phyloP scores from a whole-genome alignment of 2,888 invertebrate species.

The Pyrrhosoma nymphula region DNA sequence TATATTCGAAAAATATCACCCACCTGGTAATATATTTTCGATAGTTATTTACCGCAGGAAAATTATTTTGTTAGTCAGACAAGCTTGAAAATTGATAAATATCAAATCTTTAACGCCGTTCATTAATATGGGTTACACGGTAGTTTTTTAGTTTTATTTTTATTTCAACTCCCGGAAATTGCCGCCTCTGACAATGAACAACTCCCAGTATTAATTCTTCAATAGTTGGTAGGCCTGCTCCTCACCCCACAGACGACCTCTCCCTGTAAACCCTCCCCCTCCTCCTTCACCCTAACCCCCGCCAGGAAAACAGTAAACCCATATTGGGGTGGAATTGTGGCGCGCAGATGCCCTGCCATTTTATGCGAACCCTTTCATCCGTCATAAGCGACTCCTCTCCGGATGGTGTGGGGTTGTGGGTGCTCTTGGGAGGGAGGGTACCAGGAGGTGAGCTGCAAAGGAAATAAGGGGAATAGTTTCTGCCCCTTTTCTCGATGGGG shows the following conservation, averaged over 20 bases:
- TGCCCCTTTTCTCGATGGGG: not conserved
- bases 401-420: not conserved
- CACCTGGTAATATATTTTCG: too few species aligned
- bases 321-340: slow-evolving; percentile 37
- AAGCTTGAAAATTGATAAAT: too few species aligned
- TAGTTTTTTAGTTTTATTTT: too few species aligned
- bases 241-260: not conserved
- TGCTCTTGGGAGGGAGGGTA: not conserved
- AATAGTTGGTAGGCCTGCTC: too few species aligned
- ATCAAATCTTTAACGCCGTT: too few species aligned
- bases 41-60: too few species aligned
- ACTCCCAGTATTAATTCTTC: too few species aligned
- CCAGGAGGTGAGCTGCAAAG: not conserved
- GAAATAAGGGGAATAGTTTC: not conserved
- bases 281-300: not conserved
- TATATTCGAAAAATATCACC: too few species aligned
- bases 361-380: slow-evolving; percentile 61
- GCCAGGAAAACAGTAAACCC: slow-evolving; percentile 41
- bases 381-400: slow-evolving; percentile 43
- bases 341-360: slow-evolving; percentile 56
- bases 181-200: too few species aligned
- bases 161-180: too few species aligned
- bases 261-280: not conserved
- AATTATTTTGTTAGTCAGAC: too few species aligned
- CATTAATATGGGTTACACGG: too few species aligned